These are phyloP conservation scores for human (Homo sapiens) DNA, from an alignment of 2,113 vertebrate genomes.

Conservation along the genomic window DNA sequence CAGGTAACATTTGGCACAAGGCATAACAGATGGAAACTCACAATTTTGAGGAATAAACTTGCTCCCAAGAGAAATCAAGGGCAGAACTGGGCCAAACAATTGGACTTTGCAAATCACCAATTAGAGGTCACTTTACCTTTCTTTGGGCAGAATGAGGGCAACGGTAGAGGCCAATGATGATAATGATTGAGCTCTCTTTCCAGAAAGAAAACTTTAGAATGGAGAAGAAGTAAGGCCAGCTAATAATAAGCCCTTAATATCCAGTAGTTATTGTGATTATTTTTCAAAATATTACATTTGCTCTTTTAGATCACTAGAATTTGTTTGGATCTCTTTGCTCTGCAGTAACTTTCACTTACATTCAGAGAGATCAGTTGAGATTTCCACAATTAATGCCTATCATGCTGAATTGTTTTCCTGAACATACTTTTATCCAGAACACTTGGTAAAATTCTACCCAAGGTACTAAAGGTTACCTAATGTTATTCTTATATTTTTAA, in stretches of 20 bases:
- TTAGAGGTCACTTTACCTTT: not conserved
- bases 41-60: not conserved
- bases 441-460: not conserved
- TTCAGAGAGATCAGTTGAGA: not conserved
- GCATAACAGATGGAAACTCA: not conserved
- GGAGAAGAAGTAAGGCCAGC: not conserved
- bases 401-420: not conserved
- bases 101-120: not conserved
- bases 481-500: not conserved
- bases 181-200: not conserved
- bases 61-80: not conserved
- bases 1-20: not conserved
- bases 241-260: not conserved
- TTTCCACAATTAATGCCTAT: not conserved
- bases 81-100: not conserved
- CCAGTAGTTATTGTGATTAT: not conserved
- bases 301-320: not conserved
- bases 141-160: not conserved
- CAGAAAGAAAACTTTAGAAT: not conserved
- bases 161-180: not conserved
- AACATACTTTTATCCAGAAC: not conserved
- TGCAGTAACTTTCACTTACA: not conserved
- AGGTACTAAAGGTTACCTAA: not conserved
- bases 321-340: not conserved
- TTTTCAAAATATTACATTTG: not conserved